A percentile compares a stretch with the other conserved stretches of the same genome.
phyloP scores from a whole-genome alignment of 2,113 vertebrate species.

The Bujurquina vittata region DNA sequence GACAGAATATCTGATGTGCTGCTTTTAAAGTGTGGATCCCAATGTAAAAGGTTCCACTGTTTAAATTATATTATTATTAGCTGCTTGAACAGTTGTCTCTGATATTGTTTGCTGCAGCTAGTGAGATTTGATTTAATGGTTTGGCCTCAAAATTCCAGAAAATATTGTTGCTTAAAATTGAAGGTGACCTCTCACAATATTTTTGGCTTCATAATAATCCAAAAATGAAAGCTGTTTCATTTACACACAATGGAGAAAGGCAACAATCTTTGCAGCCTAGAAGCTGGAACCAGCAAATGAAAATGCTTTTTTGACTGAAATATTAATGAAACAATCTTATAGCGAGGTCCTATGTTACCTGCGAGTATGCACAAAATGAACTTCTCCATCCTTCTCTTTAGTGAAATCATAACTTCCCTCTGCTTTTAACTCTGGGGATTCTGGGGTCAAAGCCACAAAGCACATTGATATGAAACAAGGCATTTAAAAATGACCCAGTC shows the following conservation, averaged over 20 bases:
- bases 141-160: not conserved
- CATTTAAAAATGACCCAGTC: slow-evolving; percentile 81
- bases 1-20: not conserved
- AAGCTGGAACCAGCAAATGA: not conserved
- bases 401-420: not conserved
- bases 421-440: not conserved
- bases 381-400: not conserved
- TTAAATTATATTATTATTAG: not conserved
- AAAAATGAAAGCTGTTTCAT: not conserved
- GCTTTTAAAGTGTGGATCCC: not conserved
- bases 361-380: not conserved
- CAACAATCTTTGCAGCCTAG: not conserved
- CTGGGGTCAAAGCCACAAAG: slow-evolving; percentile 1
- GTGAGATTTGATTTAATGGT: not conserved
- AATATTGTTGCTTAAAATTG: not conserved
- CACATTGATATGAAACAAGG: slow-evolving; percentile 61
- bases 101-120: not conserved
- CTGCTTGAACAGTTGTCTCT: not conserved
- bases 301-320: not conserved
- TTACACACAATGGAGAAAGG: not conserved
- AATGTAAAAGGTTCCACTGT: not conserved
- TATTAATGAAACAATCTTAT: no score
- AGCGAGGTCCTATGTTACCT: not conserved
- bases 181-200: not conserved
- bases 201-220: not conserved